phyloP scores from a whole-genome alignment of 2,113 vertebrate genomes.

The Misgurnus anguillicaudatus region DNA sequence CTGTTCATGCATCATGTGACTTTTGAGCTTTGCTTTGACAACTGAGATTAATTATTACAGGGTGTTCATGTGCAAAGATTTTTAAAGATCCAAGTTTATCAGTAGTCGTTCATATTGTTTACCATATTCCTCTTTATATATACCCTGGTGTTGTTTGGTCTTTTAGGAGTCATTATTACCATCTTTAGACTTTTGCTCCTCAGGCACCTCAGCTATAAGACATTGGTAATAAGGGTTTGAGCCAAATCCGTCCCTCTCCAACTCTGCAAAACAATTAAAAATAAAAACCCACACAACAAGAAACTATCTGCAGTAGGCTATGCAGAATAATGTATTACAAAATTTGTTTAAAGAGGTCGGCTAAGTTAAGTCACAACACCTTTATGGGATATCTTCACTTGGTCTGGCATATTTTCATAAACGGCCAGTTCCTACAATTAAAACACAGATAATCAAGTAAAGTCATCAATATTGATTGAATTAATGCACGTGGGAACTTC shows the following conservation, averaged over 20 bases:
- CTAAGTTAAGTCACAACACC: conserved; percentile 54
- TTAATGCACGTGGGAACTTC: not conserved
- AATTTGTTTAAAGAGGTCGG: not conserved
- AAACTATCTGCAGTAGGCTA: not conserved
- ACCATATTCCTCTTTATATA: not conserved
- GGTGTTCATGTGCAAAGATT: too few species aligned
- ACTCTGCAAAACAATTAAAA: conserved; percentile 58
- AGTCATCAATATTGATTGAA: not conserved
- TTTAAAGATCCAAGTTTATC: not conserved
- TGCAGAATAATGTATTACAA: not conserved
- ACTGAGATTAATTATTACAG: not conserved
- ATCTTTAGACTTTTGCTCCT: conserved; percentile 65
- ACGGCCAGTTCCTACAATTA: conserved; percentile 70
- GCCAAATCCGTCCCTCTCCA: conserved; percentile 75
- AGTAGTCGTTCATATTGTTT: not conserved
- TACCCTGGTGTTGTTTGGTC: not conserved
- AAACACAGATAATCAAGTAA: not conserved
- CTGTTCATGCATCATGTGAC: not conserved
- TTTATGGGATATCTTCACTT: conserved; percentile 71
- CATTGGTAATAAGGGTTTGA: conserved; percentile 73
- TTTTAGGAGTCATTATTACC: conserved; percentile 60
- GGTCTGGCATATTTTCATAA: conserved; percentile 73
- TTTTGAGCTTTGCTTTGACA: not conserved
- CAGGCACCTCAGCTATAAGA: conserved; percentile 73
- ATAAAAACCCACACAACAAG: conserved; percentile 4